Evolutionary conservation across 1,140 invertebrate genomes (phyloP).

Genomic region (Oncopodura yosiiana): DNA sequence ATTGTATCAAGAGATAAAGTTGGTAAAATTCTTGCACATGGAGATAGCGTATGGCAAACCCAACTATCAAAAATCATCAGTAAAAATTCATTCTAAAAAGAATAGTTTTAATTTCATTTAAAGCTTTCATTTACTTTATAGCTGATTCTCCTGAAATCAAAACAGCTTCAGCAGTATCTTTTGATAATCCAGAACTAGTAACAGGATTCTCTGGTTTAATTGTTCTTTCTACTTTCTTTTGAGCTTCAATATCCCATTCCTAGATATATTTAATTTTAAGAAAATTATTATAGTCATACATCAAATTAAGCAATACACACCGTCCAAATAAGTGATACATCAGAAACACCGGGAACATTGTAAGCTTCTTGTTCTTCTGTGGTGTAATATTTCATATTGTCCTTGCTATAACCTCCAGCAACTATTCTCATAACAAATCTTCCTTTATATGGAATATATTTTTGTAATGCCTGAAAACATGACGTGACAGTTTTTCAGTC

Average conservation of each 20-base stretch:
- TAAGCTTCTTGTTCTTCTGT: conserved; percentile 16
- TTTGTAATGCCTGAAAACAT: conserved; percentile 4
- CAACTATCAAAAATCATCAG: conserved; percentile 12
- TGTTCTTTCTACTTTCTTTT: background rate
- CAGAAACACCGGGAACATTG: conserved; percentile 23
- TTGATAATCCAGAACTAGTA: background rate
- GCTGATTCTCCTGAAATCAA: conserved; percentile 4
- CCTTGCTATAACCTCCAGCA: conserved; percentile 13
- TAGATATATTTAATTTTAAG: background rate
- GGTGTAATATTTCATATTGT: conserved; percentile 8
- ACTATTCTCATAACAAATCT: conserved; percentile 16
- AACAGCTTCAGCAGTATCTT: conserved; percentile 4
- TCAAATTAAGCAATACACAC: background rate
- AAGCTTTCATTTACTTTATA: conserved; percentile 4
- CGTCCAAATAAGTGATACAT: conserved; percentile 23
- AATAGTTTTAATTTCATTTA: background rate
- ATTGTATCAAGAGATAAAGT: conserved; percentile 2
- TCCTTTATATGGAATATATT: conserved; percentile 6
- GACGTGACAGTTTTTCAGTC: too few species aligned
- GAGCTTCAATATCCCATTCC: conserved; percentile 6
- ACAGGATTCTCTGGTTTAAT: too few species aligned
- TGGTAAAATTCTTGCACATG: conserved; percentile 18
- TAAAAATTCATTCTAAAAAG: background rate
- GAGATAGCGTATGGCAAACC: conserved; percentile 19
- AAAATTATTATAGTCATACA: background rate